Evolutionary conservation across 2,113 vertebrate species (phyloP).

Genomic region (Macquaria ambigua): DNA sequence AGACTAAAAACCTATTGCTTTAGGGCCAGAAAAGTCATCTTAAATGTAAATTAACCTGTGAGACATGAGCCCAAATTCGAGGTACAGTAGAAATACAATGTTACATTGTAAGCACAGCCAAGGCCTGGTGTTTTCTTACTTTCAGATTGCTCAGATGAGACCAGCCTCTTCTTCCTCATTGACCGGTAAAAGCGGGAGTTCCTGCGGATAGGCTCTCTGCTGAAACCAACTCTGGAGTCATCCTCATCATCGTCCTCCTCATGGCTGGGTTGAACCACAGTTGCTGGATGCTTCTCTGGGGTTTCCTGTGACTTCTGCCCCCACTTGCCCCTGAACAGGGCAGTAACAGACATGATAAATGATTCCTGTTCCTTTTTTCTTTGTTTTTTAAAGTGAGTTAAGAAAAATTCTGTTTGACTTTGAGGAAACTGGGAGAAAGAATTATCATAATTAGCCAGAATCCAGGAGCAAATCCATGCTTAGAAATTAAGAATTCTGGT

Average conservation of each 20-base stretch:
- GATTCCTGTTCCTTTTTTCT: neutral
- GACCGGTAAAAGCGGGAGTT: constrained; percentile 84
- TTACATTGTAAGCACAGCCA: neutral
- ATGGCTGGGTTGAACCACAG: constrained; percentile 1
- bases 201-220: constrained; percentile 74
- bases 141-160: constrained; percentile 52
- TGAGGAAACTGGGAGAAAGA: constrained; percentile 1
- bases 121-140: constrained; percentile 62
- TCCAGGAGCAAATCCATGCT: constrained; percentile 75
- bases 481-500: neutral
- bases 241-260: constrained; percentile 78
- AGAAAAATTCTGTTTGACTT: constrained; percentile 6
- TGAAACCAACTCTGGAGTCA: constrained; percentile 53
- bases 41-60: neutral
- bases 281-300: constrained; percentile 37
- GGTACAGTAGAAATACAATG: neutral
- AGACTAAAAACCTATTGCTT: neutral
- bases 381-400: neutral
- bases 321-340: constrained; percentile 80
- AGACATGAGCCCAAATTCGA: neutral
- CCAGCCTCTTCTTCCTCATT: constrained; percentile 82
- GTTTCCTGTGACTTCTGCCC: constrained; percentile 74
- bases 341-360: constrained; percentile 73
- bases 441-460: constrained; percentile 59
- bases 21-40: neutral